Conservation (phyloP, 2,888 invertebrate species). For the Pyrochroa serraticornis region DNA sequence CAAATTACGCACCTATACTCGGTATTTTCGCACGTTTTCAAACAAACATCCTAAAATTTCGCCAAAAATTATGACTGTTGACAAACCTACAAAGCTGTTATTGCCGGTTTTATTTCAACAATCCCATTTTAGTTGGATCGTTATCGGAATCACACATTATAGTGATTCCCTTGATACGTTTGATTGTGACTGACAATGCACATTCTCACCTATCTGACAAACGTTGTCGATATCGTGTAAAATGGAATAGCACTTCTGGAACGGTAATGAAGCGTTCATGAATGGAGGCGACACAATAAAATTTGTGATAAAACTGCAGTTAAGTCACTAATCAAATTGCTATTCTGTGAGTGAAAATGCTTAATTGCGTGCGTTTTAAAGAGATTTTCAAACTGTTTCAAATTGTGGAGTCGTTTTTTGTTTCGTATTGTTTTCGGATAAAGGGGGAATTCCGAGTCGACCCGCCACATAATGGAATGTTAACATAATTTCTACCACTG, state of each 20-base stretch:
- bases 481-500: conserved; percentile 19
- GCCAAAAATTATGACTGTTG: no score
- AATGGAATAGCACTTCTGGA: no score
- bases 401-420: neutral
- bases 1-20: neutral
- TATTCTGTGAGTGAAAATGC: neutral
- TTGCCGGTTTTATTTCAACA: no score
- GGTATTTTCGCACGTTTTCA: neutral
- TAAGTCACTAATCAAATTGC: conserved; percentile 6
- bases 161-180: no score
- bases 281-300: neutral
- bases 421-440: neutral
- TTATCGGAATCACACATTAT: no score
- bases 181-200: no score
- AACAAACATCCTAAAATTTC: no score
- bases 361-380: conserved; percentile 10
- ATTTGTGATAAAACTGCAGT: conserved; percentile 13
- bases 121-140: no score
- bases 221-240: no score
- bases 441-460: neutral
- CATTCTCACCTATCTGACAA: no score
- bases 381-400: neutral
- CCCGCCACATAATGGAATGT: conserved; percentile 16
- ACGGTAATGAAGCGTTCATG: neutral
- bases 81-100: no score